Conservation (phyloP, 2,797 vertebrate genomes). For the Valencia hispanica region DNA sequence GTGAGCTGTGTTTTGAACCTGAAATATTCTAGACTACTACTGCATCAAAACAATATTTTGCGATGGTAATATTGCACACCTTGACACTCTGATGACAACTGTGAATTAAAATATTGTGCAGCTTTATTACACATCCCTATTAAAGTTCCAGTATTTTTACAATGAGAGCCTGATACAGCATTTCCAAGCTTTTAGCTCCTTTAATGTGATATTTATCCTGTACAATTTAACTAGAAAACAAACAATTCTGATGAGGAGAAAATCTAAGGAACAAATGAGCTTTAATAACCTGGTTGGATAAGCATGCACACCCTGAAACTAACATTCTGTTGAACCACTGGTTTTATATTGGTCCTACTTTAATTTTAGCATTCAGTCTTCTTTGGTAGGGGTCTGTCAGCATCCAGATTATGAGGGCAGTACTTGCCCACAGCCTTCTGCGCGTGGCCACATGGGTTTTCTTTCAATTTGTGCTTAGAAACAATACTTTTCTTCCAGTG, state of each 20-base stretch:
- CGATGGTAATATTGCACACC: background rate
- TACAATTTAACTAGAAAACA: background rate
- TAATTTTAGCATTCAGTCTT: background rate
- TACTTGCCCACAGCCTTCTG: background rate
- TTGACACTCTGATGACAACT: background rate
- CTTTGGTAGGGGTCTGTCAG: background rate
- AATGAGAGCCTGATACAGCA: background rate
- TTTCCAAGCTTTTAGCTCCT: background rate
- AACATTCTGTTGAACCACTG: background rate
- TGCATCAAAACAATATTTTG: background rate
- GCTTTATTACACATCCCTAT: background rate
- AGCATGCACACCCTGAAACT: background rate
- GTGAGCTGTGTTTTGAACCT: background rate
- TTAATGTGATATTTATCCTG: background rate
- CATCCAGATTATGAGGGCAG: background rate
- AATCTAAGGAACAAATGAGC: background rate
- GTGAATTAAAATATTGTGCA: background rate
- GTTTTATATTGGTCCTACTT: too few relatives aligned
- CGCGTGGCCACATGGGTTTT: too few relatives aligned
- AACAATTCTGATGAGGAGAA: background rate
- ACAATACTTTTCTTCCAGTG: too few relatives aligned
- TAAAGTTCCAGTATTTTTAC: background rate
- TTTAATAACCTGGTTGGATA: background rate
- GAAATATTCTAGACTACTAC: too few relatives aligned
- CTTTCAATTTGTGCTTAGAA: too few relatives aligned